Conservation (phyloP, 2,888 invertebrate genomes). For the Polydrusus cervinus region DNA sequence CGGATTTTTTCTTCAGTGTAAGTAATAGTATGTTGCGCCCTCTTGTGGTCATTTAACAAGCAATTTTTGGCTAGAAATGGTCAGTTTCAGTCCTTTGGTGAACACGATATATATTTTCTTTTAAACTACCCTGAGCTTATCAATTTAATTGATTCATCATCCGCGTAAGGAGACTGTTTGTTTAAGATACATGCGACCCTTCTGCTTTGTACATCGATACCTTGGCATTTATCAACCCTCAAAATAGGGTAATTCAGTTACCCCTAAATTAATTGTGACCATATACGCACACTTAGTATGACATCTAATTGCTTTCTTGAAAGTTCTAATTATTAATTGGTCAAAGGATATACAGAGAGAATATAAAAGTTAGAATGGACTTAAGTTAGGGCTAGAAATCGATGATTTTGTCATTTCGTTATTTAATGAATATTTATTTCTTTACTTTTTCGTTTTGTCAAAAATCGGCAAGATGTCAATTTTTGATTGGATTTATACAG, state of each 20-base stretch:
- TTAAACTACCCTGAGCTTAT: constrained; percentile 42
- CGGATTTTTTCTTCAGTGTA: too few species aligned
- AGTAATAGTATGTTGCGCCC: too few species aligned
- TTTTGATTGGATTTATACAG: too few species aligned
- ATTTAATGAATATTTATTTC: too few species aligned
- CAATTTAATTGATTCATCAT: constrained; percentile 51
- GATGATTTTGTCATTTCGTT: too few species aligned
- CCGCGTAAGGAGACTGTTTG: constrained; percentile 37
- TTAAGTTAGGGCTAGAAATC: too few species aligned
- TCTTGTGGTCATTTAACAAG: too few species aligned
- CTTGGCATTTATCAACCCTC: constrained; percentile 46
- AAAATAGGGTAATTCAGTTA: constrained; percentile 48
- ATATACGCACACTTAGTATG: constrained; percentile 8
- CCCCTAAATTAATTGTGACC: constrained; percentile 39
- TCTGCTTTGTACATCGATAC: constrained; percentile 46
- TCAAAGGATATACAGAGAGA: constrained; percentile 1
- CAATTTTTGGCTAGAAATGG: too few species aligned
- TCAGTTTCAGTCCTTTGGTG: too few species aligned
- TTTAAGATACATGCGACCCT: constrained; percentile 47
- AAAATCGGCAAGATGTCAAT: too few species aligned
- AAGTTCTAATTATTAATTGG: constrained; percentile 20
- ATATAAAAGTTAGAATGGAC: too few species aligned
- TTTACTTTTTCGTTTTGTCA: too few species aligned
- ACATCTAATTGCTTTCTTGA: constrained; percentile 27
- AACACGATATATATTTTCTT: not conserved